phyloP scores from a whole-genome alignment of 2,888 invertebrate species.

The Scaeva pyrastri region DNA sequence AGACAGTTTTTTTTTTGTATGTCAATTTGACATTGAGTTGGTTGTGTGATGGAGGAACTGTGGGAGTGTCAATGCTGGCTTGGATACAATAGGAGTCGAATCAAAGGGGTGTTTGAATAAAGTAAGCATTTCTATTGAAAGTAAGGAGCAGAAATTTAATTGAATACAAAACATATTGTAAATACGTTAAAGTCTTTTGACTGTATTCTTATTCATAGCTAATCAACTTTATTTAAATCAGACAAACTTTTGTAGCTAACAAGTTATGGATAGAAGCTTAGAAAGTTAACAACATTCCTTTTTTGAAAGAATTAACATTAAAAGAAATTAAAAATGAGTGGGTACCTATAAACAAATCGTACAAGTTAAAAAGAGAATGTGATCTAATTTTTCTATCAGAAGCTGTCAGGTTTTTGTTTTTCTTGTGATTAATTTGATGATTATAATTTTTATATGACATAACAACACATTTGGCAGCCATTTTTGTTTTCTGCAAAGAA shows the following conservation, averaged over 20 bases:
- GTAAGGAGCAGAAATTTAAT: not conserved
- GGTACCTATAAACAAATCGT: not conserved
- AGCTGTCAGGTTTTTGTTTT: not conserved
- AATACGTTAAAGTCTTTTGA: not conserved
- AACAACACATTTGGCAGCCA: not conserved
- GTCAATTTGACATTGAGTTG: slow-evolving; percentile 22
- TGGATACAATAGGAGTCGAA: slow-evolving; percentile 19
- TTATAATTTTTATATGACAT: not conserved
- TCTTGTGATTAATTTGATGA: not conserved
- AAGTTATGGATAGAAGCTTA: not conserved
- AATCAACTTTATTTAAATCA: not conserved
- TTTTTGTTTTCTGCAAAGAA: too few relatives aligned
- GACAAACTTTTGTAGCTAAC: not conserved
- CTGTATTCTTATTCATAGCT: not conserved
- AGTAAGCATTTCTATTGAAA: not conserved
- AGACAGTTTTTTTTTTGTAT: slow-evolving; percentile 48
- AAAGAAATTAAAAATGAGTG: not conserved
- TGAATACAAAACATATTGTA: not conserved
- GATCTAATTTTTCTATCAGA: slow-evolving; percentile 9
- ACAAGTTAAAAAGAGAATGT: slow-evolving; percentile 23
- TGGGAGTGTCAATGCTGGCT: slow-evolving; percentile 4
- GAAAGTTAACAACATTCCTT: slow-evolving; percentile 23
- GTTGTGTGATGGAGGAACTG: not conserved
- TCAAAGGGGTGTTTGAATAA: slow-evolving; percentile 26
- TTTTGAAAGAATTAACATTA: not conserved